These are phyloP conservation scores for Cryptotis parvus DNA, from an alignment of 2,113 vertebrate species.

Conservation along the genomic window DNA sequence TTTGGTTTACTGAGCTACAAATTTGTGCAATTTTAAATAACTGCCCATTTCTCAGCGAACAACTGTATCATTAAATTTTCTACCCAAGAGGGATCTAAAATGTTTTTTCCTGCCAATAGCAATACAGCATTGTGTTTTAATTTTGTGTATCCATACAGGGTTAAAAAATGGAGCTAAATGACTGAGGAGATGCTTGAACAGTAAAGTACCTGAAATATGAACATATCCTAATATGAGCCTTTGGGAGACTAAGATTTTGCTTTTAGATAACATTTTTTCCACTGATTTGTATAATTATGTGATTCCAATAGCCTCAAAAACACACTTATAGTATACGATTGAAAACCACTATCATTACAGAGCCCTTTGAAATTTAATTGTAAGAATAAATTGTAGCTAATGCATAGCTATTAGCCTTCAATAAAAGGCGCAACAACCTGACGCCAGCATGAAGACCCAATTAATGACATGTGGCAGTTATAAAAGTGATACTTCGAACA, in stretches of 20 bases:
- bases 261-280: constrained; percentile 63
- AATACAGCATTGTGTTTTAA: constrained; percentile 7
- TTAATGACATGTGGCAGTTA: constrained; percentile 72
- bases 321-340: constrained; percentile 59
- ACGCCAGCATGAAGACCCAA: constrained; percentile 59
- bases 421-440: constrained; percentile 63
- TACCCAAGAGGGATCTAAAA: neutral
- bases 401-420: constrained; percentile 66
- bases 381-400: constrained; percentile 76
- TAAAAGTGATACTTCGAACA: constrained; percentile 49
- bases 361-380: constrained; percentile 71
- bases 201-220: neutral
- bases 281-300: constrained; percentile 72
- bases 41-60: constrained; percentile 40
- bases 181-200: neutral
- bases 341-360: constrained; percentile 64
- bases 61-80: constrained; percentile 46
- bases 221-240: neutral
- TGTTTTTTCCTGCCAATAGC: neutral
- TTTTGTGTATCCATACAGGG: neutral
- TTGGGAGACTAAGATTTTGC: constrained; percentile 44
- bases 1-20: constrained; percentile 54
- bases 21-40: constrained; percentile 48
- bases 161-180: neutral
- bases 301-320: constrained; percentile 46